These are phyloP conservation scores for Leiothrix lutea DNA, from an alignment of 2,113 vertebrate genomes.

Conservation along the genomic window DNA sequence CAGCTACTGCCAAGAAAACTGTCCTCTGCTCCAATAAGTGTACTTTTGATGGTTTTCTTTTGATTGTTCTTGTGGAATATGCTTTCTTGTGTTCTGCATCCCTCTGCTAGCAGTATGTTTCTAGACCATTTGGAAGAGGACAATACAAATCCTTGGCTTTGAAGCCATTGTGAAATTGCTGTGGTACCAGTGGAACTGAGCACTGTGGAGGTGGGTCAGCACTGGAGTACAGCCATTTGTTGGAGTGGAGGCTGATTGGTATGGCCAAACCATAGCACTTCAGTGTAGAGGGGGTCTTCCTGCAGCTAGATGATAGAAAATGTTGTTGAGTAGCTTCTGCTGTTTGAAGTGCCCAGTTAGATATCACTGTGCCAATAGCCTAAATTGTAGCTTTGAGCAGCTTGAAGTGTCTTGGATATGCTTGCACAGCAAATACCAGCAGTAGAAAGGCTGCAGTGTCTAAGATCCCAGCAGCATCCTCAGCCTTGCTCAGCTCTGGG, in stretches of 20 bases:
- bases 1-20: not conserved
- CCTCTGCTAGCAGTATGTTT: not conserved
- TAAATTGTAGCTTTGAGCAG: not conserved
- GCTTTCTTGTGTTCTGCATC: not conserved
- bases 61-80: not conserved
- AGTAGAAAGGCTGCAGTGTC: not conserved
- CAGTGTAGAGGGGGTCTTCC: not conserved
- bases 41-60: not conserved
- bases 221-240: not conserved
- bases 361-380: not conserved
- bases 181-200: not conserved
- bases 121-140: not conserved
- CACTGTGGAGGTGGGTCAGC: accelerated
- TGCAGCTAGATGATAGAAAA: not conserved
- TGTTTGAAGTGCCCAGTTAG: not conserved
- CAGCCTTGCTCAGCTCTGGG: not conserved
- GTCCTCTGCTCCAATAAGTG: not conserved
- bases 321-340: not conserved
- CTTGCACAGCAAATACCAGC: not conserved
- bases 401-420: not conserved
- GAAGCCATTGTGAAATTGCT: not conserved
- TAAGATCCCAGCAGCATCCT: not conserved
- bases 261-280: not conserved
- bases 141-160: not conserved
- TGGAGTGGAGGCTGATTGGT: not conserved